Conservation (phyloP, 2,797 vertebrate species). For the Rhadinocentrus ornatus region DNA sequence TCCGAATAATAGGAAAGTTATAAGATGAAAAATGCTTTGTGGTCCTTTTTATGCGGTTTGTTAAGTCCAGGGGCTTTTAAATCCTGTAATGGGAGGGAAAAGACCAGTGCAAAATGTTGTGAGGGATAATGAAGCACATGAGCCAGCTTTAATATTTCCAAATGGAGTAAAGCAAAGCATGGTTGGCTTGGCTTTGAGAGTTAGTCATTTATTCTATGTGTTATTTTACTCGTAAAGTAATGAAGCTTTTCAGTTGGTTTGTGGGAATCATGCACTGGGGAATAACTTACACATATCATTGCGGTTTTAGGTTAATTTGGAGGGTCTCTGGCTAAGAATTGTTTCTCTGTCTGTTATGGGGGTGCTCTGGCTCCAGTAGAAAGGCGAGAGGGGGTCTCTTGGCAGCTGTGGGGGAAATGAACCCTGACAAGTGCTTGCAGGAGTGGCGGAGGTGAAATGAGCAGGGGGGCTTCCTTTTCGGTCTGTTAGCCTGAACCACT, state of each 20-base stretch:
- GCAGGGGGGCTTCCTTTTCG: constrained; percentile 74
- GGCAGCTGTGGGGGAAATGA: constrained; percentile 78
- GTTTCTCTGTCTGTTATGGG: constrained; percentile 71
- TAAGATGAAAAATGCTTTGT: constrained; percentile 23
- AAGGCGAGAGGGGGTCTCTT: constrained; percentile 74
- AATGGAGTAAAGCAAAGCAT: constrained; percentile 30
- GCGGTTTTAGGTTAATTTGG: constrained; percentile 40
- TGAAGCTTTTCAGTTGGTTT: constrained; percentile 42
- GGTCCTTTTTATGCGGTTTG: constrained; percentile 29
- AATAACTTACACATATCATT: constrained; percentile 59
- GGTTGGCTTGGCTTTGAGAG: constrained; percentile 34
- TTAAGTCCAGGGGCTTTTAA: constrained; percentile 22
- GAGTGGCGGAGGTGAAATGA: constrained; percentile 73
- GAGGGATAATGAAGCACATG: constrained; percentile 51
- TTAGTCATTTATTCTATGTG: constrained; percentile 42
- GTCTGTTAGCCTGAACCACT: constrained; percentile 51
- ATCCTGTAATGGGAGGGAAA: constrained; percentile 33
- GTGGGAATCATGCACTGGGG: constrained; percentile 40
- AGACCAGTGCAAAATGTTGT: constrained; percentile 39
- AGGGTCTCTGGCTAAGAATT: constrained; percentile 64
- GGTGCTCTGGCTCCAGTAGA: constrained; percentile 69
- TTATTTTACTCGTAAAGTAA: constrained; percentile 45
- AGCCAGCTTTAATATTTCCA: constrained; percentile 25
- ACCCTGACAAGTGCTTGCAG: constrained; percentile 72
- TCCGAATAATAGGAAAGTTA: constrained; percentile 9